Evolutionary conservation across 2,888 invertebrate species (phyloP).

Genomic region (Cyclophora punctaria): DNA sequence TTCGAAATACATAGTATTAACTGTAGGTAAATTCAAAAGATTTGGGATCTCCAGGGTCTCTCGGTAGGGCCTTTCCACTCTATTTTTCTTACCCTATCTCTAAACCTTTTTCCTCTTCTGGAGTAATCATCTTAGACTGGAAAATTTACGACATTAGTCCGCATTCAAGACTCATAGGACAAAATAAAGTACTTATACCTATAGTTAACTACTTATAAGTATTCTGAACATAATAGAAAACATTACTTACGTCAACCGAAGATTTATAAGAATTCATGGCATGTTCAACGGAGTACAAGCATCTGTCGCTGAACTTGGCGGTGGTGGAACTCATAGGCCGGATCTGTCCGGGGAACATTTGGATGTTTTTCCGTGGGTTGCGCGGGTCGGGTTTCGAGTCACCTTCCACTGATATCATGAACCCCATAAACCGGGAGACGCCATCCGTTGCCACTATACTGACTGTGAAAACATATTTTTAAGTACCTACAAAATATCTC

Average conservation of each 20-base stretch:
- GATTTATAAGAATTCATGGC: conserved; percentile 41
- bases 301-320: conserved; percentile 56
- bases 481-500: too few species aligned
- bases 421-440: conserved; percentile 47
- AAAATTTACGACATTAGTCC: too few species aligned
- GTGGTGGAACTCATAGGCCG: conserved; percentile 36
- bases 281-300: conserved; percentile 57
- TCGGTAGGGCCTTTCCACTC: too few species aligned
- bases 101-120: too few species aligned
- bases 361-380: conserved; percentile 44
- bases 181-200: too few species aligned
- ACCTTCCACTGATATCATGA: conserved; percentile 63
- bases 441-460: conserved; percentile 49
- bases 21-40: not conserved
- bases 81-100: too few species aligned
- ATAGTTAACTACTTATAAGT: too few species aligned
- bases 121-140: too few species aligned
- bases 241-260: conserved; percentile 44
- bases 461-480: conserved; percentile 24
- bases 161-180: too few species aligned
- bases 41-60: too few species aligned
- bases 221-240: not conserved
- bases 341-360: conserved; percentile 47
- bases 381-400: conserved; percentile 47
- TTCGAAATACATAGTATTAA: too few species aligned